These are phyloP conservation scores for Ancistrus triradiatus DNA, from an alignment of 2,113 vertebrate genomes.

Conservation along the genomic window DNA sequence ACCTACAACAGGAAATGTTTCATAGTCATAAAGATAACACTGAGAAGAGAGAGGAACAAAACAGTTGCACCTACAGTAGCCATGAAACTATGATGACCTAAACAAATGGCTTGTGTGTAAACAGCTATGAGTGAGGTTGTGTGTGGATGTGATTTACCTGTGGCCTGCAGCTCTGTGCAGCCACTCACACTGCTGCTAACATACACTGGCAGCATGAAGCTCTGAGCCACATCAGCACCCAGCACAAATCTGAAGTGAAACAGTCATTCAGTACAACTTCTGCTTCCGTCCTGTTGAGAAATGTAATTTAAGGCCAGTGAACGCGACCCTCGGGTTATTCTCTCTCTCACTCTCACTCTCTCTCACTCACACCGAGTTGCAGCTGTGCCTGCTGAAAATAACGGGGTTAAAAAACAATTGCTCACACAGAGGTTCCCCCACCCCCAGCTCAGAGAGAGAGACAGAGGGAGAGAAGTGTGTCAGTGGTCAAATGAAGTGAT, in stretches of 20 bases:
- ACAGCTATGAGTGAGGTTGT: constrained; percentile 35
- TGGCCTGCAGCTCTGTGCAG: constrained; percentile 13
- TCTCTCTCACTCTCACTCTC: constrained; percentile 26
- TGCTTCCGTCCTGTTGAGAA: constrained; percentile 68
- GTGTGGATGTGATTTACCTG: constrained; percentile 40
- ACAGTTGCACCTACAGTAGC: too few relatives aligned
- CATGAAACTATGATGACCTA: background rate
- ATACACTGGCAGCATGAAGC: constrained; percentile 43
- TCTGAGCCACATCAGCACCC: constrained; percentile 58
- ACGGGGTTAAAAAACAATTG: constrained; percentile 43
- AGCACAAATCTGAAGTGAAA: constrained; percentile 63
- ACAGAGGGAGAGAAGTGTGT: constrained; percentile 41
- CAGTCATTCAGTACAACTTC: constrained; percentile 65
- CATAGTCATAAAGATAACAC: too few relatives aligned
- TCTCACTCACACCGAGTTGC: constrained; percentile 21
- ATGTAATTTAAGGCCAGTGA: constrained; percentile 71
- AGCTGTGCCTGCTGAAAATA: constrained; percentile 48
- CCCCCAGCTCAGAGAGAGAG: constrained; percentile 9
- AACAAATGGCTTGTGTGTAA: constrained; percentile 6
- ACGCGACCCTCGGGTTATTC: constrained; percentile 62
- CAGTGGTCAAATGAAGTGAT: constrained; percentile 49
- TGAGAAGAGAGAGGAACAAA: too few relatives aligned
- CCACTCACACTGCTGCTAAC: constrained; percentile 24
- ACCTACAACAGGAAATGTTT: too few relatives aligned
- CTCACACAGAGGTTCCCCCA: constrained; percentile 11